Conservation (phyloP, 2,888 invertebrate species). For the Amblyjoppa proteus region DNA sequence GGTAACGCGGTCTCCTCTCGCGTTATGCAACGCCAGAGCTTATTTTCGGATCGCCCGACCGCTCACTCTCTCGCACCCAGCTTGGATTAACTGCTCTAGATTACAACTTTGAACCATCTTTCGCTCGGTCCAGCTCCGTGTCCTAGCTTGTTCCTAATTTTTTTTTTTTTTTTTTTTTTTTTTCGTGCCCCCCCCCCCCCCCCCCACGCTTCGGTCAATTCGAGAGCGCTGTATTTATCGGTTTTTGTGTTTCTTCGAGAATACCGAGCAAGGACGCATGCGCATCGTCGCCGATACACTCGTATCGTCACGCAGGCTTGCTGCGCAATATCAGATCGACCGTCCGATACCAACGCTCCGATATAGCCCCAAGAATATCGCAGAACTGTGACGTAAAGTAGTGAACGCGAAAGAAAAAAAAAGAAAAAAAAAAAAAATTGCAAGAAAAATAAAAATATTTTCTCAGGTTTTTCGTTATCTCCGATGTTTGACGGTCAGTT, state of each 20-base stretch:
- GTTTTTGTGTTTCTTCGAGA: neutral
- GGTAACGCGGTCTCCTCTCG: constrained; percentile 40
- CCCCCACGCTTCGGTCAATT: neutral
- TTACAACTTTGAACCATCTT: constrained; percentile 16
- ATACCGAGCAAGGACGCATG: neutral
- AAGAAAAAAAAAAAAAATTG: neutral
- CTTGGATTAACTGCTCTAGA: constrained; percentile 38
- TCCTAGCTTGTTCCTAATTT: constrained; percentile 26
- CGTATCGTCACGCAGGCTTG: neutral
- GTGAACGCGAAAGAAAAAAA: neutral
- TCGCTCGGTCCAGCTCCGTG: constrained; percentile 6
- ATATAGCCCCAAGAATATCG: neutral
- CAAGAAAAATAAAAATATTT: too few relatives aligned
- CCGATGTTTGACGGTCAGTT: too few relatives aligned
- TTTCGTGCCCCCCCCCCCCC: too few relatives aligned
- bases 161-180: neutral
- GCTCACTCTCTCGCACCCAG: constrained; percentile 49
- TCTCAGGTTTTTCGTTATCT: too few relatives aligned
- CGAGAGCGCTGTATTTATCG: neutral
- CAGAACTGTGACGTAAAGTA: neutral
- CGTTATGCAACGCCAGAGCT: constrained; percentile 65
- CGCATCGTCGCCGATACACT: neutral
- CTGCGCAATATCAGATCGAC: constrained; percentile 1
- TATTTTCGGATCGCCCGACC: constrained; percentile 63
- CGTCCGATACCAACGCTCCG: neutral